These are phyloP conservation scores for Gadopsis marmoratus DNA, from an alignment of 2,797 vertebrate species.

Conservation along the genomic window DNA sequence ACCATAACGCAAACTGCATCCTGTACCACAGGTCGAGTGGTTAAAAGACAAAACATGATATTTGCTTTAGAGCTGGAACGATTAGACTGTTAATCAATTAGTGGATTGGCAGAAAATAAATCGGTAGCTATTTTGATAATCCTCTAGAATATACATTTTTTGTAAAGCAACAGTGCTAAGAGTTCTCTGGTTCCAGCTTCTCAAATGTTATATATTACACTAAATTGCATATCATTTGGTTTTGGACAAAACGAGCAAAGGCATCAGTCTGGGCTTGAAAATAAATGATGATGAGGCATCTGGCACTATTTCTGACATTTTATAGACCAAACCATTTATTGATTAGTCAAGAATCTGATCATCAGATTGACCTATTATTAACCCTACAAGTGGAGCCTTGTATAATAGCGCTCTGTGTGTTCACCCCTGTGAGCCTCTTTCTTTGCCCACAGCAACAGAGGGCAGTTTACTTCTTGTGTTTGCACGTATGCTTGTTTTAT, in stretches of 20 bases:
- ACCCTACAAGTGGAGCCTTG: background rate
- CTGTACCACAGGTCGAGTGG: background rate
- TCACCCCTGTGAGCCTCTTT: background rate
- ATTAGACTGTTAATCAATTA: background rate
- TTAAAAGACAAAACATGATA: no score
- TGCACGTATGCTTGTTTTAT: conserved; percentile 44
- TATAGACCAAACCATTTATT: background rate
- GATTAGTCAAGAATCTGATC: background rate
- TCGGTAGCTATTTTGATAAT: no score
- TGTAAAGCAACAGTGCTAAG: background rate
- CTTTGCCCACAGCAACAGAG: conserved; percentile 5
- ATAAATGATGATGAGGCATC: background rate
- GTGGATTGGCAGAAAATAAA: background rate
- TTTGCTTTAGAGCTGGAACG: no score
- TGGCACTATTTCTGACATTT: conserved; percentile 1
- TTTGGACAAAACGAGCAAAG: background rate
- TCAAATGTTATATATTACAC: background rate
- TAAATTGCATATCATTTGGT: background rate
- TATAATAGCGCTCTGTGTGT: background rate
- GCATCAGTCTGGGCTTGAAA: no score
- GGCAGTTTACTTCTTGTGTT: conserved; percentile 34
- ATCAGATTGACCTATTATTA: background rate
- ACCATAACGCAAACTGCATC: no score
- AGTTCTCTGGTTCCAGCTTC: background rate
- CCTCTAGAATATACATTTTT: no score